These are phyloP conservation scores for Enteromius afrohamiltoni DNA, from an alignment of 2,797 vertebrate species.

Conservation along the genomic window DNA sequence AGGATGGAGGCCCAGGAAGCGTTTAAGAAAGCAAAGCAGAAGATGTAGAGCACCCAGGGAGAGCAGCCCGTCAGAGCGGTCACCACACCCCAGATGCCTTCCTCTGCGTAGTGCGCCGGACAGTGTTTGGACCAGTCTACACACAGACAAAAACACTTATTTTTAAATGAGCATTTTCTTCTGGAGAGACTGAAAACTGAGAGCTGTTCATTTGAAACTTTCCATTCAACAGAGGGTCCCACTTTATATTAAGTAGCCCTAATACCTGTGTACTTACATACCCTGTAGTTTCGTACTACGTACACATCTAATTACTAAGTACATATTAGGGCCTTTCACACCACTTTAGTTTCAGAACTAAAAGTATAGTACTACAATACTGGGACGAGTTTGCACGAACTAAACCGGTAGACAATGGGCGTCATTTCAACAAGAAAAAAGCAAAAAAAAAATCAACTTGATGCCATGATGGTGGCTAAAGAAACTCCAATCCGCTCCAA, in stretches of 20 bases:
- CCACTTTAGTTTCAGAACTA: no score
- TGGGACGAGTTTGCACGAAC: no score
- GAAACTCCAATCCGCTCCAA: no score
- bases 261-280: no score
- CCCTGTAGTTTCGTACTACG: no score
- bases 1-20: conserved; percentile 80
- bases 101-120: conserved; percentile 72
- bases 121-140: conserved; percentile 89
- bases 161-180: background rate
- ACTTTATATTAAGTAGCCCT: no score
- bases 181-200: background rate
- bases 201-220: background rate
- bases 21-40: conserved; percentile 81
- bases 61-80: conserved; percentile 82
- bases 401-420: no score
- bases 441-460: no score
- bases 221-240: background rate
- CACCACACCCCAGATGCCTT: conserved; percentile 81
- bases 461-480: no score
- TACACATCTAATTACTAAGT: no score
- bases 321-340: no score
- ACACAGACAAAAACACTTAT: background rate
- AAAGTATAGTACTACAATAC: background rate
- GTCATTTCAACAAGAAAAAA: no score
- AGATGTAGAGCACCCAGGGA: conserved; percentile 88